These are phyloP conservation scores for Onchidella celtica DNA, from an alignment of 2,888 invertebrate species.

Conservation along the genomic window DNA sequence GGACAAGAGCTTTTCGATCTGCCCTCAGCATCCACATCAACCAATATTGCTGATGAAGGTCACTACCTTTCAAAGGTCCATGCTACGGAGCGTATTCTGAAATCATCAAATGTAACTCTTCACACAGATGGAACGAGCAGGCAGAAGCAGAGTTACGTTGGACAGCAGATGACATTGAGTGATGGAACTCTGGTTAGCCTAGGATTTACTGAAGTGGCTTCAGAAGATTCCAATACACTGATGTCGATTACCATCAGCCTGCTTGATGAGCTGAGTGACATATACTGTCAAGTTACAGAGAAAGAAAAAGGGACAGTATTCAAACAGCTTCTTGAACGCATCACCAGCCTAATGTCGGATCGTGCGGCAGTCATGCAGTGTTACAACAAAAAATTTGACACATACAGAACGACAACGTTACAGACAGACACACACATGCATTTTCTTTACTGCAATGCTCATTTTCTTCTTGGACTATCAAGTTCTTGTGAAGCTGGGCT, in stretches of 20 bases:
- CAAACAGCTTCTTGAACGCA: background rate
- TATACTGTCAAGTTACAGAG: background rate
- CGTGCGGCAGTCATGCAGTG: background rate
- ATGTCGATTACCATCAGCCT: background rate
- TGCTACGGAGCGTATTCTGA: background rate
- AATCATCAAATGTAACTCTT: background rate
- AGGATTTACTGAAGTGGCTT: background rate
- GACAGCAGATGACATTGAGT: background rate
- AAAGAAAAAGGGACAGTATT: too few relatives aligned
- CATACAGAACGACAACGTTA: background rate
- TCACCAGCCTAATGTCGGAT: background rate
- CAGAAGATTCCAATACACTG: background rate
- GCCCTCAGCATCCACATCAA: background rate
- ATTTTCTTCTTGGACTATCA: background rate
- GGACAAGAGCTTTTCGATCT: background rate
- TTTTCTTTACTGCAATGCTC: constrained; percentile 2
- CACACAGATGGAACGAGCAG: background rate
- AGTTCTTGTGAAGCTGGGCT: background rate
- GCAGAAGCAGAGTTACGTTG: background rate
- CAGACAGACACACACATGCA: background rate
- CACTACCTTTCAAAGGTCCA: background rate
- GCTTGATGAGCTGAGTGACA: background rate
- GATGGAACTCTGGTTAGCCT: background rate
- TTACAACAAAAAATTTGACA: background rate
- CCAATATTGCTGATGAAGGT: background rate